Conservation (phyloP, 2,888 invertebrate genomes). For the Pseudanteris insignis region DNA sequence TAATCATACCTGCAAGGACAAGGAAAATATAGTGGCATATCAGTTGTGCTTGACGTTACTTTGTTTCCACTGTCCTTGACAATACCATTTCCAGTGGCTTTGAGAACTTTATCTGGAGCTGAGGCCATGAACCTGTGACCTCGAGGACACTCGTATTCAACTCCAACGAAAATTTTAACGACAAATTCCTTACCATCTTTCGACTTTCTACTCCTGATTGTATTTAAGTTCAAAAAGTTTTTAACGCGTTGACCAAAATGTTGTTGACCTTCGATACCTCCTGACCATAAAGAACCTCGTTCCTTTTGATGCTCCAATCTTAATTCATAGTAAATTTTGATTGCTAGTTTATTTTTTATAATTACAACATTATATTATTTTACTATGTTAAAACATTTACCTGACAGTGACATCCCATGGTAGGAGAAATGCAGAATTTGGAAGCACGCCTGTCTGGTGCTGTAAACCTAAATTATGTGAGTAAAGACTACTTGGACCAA, state of each 20-base stretch:
- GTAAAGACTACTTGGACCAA: conserved; percentile 91
- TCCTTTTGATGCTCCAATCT: conserved; percentile 66
- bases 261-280: conserved; percentile 59
- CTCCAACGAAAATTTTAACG: conserved; percentile 92
- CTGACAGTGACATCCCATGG: conserved; percentile 91
- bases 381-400: conserved; percentile 48
- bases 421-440: conserved; percentile 87
- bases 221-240: conserved; percentile 60
- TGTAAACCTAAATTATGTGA: conserved; percentile 86
- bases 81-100: conserved; percentile 76
- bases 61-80: conserved; percentile 85
- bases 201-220: conserved; percentile 64
- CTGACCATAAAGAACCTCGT: conserved; percentile 63
- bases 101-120: conserved; percentile 83
- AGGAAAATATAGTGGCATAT: conserved; percentile 89
- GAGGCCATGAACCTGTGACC: conserved; percentile 97
- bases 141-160: conserved; percentile 96
- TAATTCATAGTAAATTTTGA: too few species aligned
- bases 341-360: too few species aligned
- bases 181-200: conserved; percentile 65
- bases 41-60: conserved; percentile 77
- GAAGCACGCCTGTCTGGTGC: conserved; percentile 91
- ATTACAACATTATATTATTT: too few species aligned
- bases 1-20: conserved; percentile 79
- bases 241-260: conserved; percentile 58